These are phyloP conservation scores for Chroicocephalus ridibundus DNA, from an alignment of 2,113 vertebrate species.

Conservation along the genomic window DNA sequence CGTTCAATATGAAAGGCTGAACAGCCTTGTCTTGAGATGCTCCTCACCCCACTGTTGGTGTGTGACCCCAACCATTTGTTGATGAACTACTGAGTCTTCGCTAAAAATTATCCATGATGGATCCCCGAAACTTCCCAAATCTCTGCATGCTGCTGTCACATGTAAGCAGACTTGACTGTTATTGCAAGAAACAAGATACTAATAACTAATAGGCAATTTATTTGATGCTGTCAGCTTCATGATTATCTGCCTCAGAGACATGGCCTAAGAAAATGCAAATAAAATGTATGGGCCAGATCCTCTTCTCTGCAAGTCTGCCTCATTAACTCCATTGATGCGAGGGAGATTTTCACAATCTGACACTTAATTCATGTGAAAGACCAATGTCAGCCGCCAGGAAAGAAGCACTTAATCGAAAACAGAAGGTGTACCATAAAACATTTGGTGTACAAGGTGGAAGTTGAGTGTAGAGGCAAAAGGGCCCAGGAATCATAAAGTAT, in stretches of 20 bases:
- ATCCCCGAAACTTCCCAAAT: neutral
- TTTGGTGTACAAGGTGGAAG: neutral
- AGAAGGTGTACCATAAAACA: neutral
- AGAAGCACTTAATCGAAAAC: neutral
- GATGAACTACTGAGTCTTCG: neutral
- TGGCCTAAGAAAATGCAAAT: neutral
- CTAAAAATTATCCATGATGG: neutral
- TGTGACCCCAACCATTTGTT: neutral
- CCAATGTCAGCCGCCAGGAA: neutral
- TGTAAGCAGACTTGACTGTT: neutral
- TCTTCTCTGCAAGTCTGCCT: neutral
- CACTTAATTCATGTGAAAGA: neutral
- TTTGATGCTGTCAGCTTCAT: neutral
- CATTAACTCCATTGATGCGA: neutral
- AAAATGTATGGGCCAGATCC: neutral
- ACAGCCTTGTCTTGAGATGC: neutral
- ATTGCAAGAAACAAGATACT: neutral
- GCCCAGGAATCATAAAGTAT: neutral
- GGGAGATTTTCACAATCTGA: neutral
- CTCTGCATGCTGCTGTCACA: rapidly evolving
- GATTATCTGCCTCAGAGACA: neutral
- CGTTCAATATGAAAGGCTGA: neutral
- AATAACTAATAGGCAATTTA: constrained; percentile 17
- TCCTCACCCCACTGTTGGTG: neutral
- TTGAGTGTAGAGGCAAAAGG: neutral